Evolutionary conservation across 2,113 vertebrate species (phyloP).

Genomic region (Nannobrachium achirus): DNA sequence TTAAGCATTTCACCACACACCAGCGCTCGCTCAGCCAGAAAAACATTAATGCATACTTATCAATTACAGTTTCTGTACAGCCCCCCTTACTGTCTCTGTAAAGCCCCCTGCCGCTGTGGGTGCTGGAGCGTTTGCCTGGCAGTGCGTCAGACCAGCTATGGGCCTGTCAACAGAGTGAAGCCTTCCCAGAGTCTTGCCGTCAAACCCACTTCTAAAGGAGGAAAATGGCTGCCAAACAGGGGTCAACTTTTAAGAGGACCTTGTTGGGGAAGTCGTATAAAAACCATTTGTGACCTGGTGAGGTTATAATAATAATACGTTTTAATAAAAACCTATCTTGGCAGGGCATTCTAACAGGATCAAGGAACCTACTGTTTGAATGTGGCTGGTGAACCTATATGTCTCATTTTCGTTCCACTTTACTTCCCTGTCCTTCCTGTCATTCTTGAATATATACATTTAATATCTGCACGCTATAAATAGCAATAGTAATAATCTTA

Average conservation of each 20-base stretch:
- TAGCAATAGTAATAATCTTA: too few species aligned
- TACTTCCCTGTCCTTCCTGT: background rate
- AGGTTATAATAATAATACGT: conserved; percentile 19
- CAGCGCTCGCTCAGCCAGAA: conserved; percentile 7
- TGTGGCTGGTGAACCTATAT: too few species aligned
- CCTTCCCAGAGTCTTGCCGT: conserved; percentile 35
- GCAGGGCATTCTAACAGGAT: too few species aligned
- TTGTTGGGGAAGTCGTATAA: conserved; percentile 4
- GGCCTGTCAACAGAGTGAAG: conserved; percentile 28
- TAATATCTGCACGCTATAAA: too few species aligned
- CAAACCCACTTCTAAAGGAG: conserved; percentile 43
- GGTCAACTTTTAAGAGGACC: conserved; percentile 24
- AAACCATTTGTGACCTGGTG: conserved; percentile 3
- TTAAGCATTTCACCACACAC: conserved; percentile 49
- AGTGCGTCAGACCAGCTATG: conserved; percentile 8
- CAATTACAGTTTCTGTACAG: conserved; percentile 24
- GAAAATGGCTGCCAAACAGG: conserved; percentile 37
- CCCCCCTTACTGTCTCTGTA: conserved; percentile 24
- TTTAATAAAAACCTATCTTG: conserved; percentile 16
- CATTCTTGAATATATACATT: too few species aligned
- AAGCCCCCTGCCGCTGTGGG: conserved; percentile 18
- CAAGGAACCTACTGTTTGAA: too few species aligned
- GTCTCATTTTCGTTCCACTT: background rate
- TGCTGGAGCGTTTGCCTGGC: conserved; percentile 19
- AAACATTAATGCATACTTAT: conserved; percentile 44